Base-by-base conservation (phyloP, 2,113 vertebrate species). In the Pyxicephalus adspersus region DNA sequence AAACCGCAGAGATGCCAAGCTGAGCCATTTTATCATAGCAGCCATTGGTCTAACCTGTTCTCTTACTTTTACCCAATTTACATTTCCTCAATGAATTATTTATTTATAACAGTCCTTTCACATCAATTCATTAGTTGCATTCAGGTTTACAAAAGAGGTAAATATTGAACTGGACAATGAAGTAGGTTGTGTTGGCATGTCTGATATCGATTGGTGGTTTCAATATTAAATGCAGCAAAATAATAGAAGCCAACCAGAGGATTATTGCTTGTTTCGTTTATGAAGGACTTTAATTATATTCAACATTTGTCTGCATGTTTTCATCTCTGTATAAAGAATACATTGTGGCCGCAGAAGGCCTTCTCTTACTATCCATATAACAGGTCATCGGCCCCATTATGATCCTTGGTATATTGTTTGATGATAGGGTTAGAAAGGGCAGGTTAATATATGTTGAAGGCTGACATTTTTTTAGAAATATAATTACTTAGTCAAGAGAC, bases 401-500 rank as follows among this genome's bases (percentile, higher is more conserved):
- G 28, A 54, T 63, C 57, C 9, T 16, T 52, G 19, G 81, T 38
- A 52, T 86, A 82, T 85, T 89, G 83, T 83, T 57, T 88, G 90
- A 87, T 89, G 84, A 87, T 83, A 54, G 13, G 64, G 74, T 86
- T 88, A 86, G 90, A 85, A 86, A 86, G 85, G 86, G 84, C 82
- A 78, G 83, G 85, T 26, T 38, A 25, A 87, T 76, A 65, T 84
- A 85, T 89, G 88, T 89, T 86, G 75, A 84, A 84, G 26, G 71
- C 84, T 79, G 68, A 79, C 63, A 3, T 84, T 87, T 87, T 84
- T 88, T 71, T 87, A 84, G 87, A 87, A 84, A 81, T 64, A 76
- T 84, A 86, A 84, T 58, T 83, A 83, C 5, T 50, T 38, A 11
- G 45, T 17, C 60, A 64, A 64, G 31, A 13, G 25, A 22, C 45